These are phyloP conservation scores for Trichoplusia ni DNA, from an alignment of 1,140 invertebrate species.

Conservation along the genomic window DNA sequence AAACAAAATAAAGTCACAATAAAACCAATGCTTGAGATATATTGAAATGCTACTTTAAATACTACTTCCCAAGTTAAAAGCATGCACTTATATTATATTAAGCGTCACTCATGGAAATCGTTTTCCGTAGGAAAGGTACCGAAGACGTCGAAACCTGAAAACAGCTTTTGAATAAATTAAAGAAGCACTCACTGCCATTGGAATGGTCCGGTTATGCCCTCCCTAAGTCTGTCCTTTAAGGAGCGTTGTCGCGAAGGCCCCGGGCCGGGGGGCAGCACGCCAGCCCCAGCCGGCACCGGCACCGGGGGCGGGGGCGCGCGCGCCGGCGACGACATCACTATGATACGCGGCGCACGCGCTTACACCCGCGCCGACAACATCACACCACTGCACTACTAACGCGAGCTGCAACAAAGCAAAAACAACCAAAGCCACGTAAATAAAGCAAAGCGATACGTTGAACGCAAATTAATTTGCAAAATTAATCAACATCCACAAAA, in stretches of 20 bases:
- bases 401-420: constrained; percentile 73
- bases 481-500: constrained; percentile 24
- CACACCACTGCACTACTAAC: constrained; percentile 69
- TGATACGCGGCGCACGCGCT: constrained; percentile 40
- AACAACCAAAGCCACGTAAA: constrained; percentile 68
- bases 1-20: no score
- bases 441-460: constrained; percentile 57
- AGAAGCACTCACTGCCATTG: constrained; percentile 88
- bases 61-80: no score
- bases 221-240: constrained; percentile 87
- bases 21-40: no score
- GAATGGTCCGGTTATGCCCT: constrained; percentile 88
- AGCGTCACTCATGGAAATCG: not conserved
- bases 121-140: not conserved
- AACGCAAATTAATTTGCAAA: constrained; percentile 38
- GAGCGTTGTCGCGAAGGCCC: constrained; percentile 84
- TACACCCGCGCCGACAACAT: constrained; percentile 60
- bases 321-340: constrained; percentile 71
- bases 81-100: not conserved
- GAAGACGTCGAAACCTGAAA: constrained; percentile 29
- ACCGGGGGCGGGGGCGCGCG: constrained; percentile 58
- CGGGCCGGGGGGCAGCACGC: constrained; percentile 80
- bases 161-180: constrained; percentile 15
- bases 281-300: constrained; percentile 68
- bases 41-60: no score